Evolutionary conservation across 2,113 vertebrate species (phyloP).

Genomic region (Rhabdomys dilectus): DNA sequence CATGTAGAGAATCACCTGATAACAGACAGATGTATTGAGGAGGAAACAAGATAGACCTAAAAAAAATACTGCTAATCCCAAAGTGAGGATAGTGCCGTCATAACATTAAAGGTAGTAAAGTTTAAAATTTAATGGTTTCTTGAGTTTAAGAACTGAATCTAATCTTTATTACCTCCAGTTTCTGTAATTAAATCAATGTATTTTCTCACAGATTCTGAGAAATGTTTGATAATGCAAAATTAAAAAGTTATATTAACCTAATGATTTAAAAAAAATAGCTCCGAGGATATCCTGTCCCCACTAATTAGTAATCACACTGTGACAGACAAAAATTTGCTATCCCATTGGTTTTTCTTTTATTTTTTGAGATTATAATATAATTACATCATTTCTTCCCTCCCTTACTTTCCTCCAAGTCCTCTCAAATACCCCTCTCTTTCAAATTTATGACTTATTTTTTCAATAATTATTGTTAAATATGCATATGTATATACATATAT

Average conservation of each 20-base stretch:
- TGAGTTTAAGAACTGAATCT: not conserved
- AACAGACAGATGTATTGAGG: not conserved
- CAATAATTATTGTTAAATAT: not conserved
- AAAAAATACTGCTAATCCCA: not conserved
- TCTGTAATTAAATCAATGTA: not conserved
- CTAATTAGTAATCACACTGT: not conserved
- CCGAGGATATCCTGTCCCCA: not conserved
- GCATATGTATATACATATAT: too few relatives aligned
- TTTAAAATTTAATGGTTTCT: not conserved
- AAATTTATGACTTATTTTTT: not conserved
- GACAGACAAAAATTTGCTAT: not conserved
- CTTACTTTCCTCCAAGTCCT: not conserved
- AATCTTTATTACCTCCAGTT: not conserved
- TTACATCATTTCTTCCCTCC: not conserved
- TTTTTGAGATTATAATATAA: not conserved
- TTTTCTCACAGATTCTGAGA: not conserved
- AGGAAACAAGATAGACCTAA: not conserved
- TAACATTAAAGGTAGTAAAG: not conserved
- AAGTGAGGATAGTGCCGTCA: not conserved
- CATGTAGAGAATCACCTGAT: not conserved
- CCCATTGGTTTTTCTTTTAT: not conserved
- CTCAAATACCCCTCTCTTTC: not conserved
- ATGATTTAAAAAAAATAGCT: not conserved
- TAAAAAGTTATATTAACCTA: not conserved
- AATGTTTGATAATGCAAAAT: not conserved